Conservation (phyloP, 2,888 invertebrate genomes). For the Lacanobia oleracea region DNA sequence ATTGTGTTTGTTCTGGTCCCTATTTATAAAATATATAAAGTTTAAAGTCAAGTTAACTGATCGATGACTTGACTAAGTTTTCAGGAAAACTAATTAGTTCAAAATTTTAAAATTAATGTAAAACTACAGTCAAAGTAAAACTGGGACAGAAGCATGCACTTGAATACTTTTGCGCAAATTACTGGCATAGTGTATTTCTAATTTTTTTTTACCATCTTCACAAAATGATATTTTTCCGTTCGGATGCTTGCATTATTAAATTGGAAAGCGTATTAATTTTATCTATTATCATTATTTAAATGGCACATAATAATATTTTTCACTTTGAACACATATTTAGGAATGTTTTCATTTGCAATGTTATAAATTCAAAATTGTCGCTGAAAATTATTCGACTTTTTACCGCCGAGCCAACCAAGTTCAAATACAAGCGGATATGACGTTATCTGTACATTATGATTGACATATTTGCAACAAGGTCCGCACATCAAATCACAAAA, state of each 20-base stretch:
- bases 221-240: background rate
- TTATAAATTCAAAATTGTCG: background rate
- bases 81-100: background rate
- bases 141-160: background rate
- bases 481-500: background rate
- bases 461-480: background rate
- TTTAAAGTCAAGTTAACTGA: background rate
- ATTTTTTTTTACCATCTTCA: too few species aligned
- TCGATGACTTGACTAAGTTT: background rate
- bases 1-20: background rate
- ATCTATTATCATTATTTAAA: constrained; percentile 5
- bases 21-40: background rate
- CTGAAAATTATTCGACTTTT: too few species aligned
- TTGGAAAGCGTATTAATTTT: background rate
- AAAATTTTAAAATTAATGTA: background rate
- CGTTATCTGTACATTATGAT: background rate
- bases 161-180: background rate
- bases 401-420: background rate
- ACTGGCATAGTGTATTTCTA: background rate
- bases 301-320: constrained; percentile 26
- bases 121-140: too few species aligned
- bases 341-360: background rate
- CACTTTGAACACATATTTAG: background rate
- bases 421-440: background rate
- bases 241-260: background rate